Evolutionary conservation across 2,113 vertebrate species (phyloP).

Genomic region (Apeltes quadracus): DNA sequence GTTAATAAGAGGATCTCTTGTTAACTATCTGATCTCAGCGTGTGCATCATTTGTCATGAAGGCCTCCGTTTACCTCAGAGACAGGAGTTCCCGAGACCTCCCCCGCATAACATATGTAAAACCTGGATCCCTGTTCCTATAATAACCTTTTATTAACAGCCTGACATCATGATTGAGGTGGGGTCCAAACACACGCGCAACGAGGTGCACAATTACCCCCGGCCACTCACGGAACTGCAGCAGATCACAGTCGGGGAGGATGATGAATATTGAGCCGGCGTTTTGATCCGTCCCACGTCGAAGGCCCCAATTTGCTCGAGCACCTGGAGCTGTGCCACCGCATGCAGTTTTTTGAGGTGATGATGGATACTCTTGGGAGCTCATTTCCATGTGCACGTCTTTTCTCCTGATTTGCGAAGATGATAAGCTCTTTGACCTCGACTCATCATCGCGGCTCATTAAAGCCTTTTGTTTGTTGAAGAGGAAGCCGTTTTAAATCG

Average conservation of each 20-base stretch:
- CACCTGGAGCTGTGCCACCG: conserved; percentile 92
- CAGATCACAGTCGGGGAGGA: conserved; percentile 91
- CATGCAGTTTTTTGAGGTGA: conserved; percentile 88
- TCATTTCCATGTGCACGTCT: conserved; percentile 75
- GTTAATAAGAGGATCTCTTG: conserved; percentile 99
- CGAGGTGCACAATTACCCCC: conserved; percentile 96
- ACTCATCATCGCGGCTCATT: conserved; percentile 78
- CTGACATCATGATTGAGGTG: conserved; percentile 99
- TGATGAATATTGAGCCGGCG: conserved; percentile 98
- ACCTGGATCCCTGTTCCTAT: conserved; percentile 98
- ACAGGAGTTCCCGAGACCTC: conserved; percentile 89
- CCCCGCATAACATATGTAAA: conserved; percentile 98
- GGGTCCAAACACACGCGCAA: conserved; percentile 89
- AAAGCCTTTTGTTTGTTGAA: conserved; percentile 81
- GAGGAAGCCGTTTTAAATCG: conserved; percentile 51
- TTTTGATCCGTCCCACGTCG: conserved; percentile 95
- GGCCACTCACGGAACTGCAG: conserved; percentile 87
- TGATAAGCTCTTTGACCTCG: conserved; percentile 79
- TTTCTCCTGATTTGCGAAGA: conserved; percentile 78
- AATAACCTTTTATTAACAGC: conserved; percentile 99
- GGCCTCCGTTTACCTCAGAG: conserved; percentile 92
- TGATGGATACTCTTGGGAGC: conserved; percentile 90
- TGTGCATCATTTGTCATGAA: conserved; percentile 98
- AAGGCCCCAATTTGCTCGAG: conserved; percentile 95
- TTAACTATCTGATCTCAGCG: conserved; percentile 99